These are phyloP conservation scores for Ostrea denselamellosa DNA, from an alignment of 1,140 invertebrate genomes.

Conservation along the genomic window DNA sequence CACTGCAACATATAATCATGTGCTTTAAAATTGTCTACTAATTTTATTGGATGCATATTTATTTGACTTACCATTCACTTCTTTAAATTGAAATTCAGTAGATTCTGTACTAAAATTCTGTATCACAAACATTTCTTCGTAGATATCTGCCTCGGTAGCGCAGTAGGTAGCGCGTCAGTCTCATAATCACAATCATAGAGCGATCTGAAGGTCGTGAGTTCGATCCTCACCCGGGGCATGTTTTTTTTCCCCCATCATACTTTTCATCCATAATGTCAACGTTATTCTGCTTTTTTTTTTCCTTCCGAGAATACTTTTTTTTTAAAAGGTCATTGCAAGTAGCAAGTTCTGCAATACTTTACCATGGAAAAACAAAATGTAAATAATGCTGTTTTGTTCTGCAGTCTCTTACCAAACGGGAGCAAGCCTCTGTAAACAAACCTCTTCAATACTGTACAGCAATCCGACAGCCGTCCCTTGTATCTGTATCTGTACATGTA, in stretches of 20 bases:
- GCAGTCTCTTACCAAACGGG: neutral
- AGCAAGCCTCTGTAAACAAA: no score
- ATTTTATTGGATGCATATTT: neutral
- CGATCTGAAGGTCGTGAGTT: slow-evolving; percentile 73
- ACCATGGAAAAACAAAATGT: neutral
- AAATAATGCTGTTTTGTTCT: neutral
- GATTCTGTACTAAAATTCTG: no score
- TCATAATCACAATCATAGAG: slow-evolving; percentile 65
- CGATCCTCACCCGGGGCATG: slow-evolving; percentile 71
- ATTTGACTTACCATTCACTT: neutral
- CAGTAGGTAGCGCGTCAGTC: slow-evolving; percentile 68
- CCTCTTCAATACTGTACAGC: no score
- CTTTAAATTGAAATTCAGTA: no score
- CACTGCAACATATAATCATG: neutral
- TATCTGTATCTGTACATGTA: no score
- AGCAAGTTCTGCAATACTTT: neutral
- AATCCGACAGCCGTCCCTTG: no score
- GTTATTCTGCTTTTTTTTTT: no score
- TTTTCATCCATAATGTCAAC: neutral
- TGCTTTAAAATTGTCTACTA: neutral
- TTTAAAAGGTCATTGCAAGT: no score
- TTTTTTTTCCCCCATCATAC: no score
- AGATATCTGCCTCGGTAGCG: slow-evolving; percentile 55
- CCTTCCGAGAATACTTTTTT: no score
- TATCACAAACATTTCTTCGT: no score